Conservation (phyloP, 2,113 vertebrate species). For the Mus musculus region GRCm39 chr4:29166001-29166500, state of each 20-base stretch:
- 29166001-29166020: not conserved
- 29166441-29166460: not conserved
- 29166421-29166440: not conserved
- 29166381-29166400: not conserved
- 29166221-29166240: not conserved
- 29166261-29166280: not conserved
- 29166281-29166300: not conserved
- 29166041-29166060: not conserved
- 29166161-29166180: not conserved
- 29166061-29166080: not conserved
- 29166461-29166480: not conserved
- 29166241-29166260: not conserved
- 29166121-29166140: not conserved
- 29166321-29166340: not conserved
- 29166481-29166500: not conserved
- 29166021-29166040: constrained; percentile 22
- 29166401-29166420: not conserved
- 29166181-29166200: not conserved
- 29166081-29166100: not conserved
- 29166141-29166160: not conserved
- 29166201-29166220: not conserved
- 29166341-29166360: not conserved
- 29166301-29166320: not conserved
- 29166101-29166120: not conserved
- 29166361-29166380: not conserved